phyloP scores from a whole-genome alignment of 2,888 invertebrate species.

The Hemistola chrysoprasaria region DNA sequence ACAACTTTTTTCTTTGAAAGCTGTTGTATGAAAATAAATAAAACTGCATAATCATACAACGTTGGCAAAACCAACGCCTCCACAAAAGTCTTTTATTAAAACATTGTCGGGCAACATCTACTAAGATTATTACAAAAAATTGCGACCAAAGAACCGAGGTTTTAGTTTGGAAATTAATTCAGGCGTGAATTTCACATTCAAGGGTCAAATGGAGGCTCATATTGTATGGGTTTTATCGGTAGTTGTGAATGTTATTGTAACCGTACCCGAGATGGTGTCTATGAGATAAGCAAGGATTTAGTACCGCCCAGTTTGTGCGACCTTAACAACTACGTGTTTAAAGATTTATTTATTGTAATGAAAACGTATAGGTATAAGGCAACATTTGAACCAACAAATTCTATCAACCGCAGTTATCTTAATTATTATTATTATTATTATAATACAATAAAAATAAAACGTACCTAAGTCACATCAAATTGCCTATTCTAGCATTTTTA shows the following conservation, averaged over 20 bases:
- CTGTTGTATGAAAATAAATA: background rate
- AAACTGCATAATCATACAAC: slow-evolving; percentile 20
- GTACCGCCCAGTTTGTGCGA: slow-evolving; percentile 23
- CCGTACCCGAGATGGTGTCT: slow-evolving; percentile 33
- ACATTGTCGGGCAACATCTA: slow-evolving; percentile 20
- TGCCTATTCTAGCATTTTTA: no score
- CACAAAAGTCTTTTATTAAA: slow-evolving; percentile 26
- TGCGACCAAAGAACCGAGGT: slow-evolving; percentile 8
- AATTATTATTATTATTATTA: no score
- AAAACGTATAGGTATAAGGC: slow-evolving; percentile 15
- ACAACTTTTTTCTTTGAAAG: no score
- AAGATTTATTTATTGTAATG: slow-evolving; percentile 20
- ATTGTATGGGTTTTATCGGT: slow-evolving; percentile 29
- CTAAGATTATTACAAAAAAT: slow-evolving; percentile 19
- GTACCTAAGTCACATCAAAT: no score
- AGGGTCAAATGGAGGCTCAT: slow-evolving; percentile 28
- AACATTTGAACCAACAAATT: no score
- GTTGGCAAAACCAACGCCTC: slow-evolving; percentile 11
- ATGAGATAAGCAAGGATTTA: slow-evolving; percentile 36
- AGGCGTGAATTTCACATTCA: slow-evolving; percentile 33
- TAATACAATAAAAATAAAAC: no score
- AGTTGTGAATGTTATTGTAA: slow-evolving; percentile 29
- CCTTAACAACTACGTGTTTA: slow-evolving; percentile 26
- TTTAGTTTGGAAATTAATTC: slow-evolving; percentile 31
- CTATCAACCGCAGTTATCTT: no score